Base-by-base conservation (phyloP, 2,888 invertebrate genomes). In the Nasonovia ribisnigri region DNA sequence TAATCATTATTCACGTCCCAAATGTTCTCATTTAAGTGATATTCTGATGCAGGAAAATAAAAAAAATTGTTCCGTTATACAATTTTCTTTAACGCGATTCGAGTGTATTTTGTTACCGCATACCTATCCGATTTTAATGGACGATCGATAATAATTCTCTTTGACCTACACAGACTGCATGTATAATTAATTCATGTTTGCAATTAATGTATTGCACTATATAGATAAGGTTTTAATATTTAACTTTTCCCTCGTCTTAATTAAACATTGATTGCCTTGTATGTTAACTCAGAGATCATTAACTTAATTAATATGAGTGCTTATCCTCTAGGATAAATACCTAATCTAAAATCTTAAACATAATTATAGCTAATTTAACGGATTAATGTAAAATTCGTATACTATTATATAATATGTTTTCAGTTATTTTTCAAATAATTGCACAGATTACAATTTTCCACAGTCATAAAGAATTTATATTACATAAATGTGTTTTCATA, bases 181-280 rank as follows among this genome's bases (percentile, higher is more conserved):
- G 2, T 51, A 84, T 90, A 51, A 84, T 91, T 91, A 42, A 51
- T 51, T 84, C 29, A n/a, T 54, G 42, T 91, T 54, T 29, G 91
- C 42, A 29, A 91, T 54, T 54, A 91, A 54, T 42, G 10, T 43
- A 13, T 57, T 42, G 29, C 24, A 24, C 36, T 88, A 54, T 43
- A n/a, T 54, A 43, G n/a, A 57, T 84, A 29, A 84, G 29, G 29
- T 51, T 42, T 51, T 54, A 54, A 90, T 77, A 77, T 43, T 84
- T 42, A 84, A 54, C 84, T 43, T 43, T n/a, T 16, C 4, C 67
- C 10, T 51, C 29, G 29, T 84, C 54, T 91, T 91, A 54, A 91
- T 91, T 84, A 84, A 91, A 84, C 43, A 43, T 91, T 54, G 54
- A 91, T 91, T 84, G 54, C 20, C 91, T 36, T 48, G 26, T 26